phyloP scores from a whole-genome alignment of 2,888 invertebrate genomes.

The Oscheius sp. region DNA sequence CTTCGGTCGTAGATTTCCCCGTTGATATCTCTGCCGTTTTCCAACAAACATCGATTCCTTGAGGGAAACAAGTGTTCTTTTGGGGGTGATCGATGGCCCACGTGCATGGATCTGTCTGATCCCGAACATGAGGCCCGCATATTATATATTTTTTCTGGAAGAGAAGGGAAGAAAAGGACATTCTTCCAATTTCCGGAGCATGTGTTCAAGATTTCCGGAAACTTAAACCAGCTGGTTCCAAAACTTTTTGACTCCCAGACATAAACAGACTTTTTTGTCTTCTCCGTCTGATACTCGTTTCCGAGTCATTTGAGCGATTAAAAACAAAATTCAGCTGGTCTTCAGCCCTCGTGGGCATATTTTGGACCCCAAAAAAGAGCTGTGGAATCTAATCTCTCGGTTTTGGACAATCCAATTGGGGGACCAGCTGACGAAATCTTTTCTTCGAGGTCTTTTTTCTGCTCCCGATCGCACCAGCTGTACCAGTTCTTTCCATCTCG shows the following conservation, averaged over 20 bases:
- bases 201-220: slow-evolving; percentile 5
- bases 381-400: background rate
- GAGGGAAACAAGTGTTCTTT: slow-evolving; percentile 25
- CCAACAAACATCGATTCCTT: background rate
- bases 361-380: background rate
- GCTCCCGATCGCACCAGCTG: background rate
- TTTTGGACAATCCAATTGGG: background rate
- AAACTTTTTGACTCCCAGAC: slow-evolving; percentile 3
- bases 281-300: background rate
- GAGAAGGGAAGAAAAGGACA: background rate
- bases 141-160: background rate
- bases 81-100: slow-evolving; percentile 21
- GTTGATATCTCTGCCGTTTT: background rate
- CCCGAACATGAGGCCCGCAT: background rate
- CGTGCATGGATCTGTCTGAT: slow-evolving; percentile 16
- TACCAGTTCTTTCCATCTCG: background rate
- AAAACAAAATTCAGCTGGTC: background rate
- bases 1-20: background rate
- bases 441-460: background rate
- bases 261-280: slow-evolving; percentile 9
- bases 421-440: background rate
- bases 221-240: slow-evolving; percentile 11
- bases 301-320: background rate
- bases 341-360: background rate
- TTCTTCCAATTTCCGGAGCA: slow-evolving; percentile 4